A percentile compares a stretch with the other conserved stretches of the same genome.
phyloP scores from a whole-genome alignment of 2,797 vertebrate genomes.

The Urocyon cinereoargenteus region DNA sequence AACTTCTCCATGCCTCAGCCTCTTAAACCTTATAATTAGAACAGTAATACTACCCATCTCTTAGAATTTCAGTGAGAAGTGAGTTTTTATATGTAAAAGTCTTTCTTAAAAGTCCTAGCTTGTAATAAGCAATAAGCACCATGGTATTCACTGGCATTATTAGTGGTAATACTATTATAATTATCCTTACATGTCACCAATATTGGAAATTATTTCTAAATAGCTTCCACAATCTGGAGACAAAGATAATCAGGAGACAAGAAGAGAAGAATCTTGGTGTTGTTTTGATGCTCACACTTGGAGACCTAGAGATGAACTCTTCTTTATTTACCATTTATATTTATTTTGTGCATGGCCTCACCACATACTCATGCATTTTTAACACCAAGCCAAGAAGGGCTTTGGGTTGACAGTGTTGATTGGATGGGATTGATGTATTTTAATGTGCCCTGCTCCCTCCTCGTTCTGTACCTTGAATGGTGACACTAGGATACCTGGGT shows the following conservation, averaged over 20 bases:
- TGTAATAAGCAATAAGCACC: neutral
- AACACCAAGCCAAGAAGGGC: neutral
- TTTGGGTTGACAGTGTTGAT: neutral
- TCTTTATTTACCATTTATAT: neutral
- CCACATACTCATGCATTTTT: neutral
- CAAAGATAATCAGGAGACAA: neutral
- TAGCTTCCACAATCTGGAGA: neutral
- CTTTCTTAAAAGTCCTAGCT: neutral
- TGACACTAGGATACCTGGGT: too few relatives aligned
- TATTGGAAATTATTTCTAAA: neutral
- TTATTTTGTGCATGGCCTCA: neutral
- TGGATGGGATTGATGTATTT: neutral
- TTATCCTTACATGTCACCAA: neutral
- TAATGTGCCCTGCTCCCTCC: rapidly evolving
- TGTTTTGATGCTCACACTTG: neutral
- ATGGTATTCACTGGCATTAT: neutral
- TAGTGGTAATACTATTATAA: neutral
- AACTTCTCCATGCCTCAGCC: neutral
- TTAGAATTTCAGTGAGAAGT: neutral
- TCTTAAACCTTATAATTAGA: neutral
- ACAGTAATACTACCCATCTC: neutral
- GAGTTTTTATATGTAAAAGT: neutral
- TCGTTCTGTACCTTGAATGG: neutral
- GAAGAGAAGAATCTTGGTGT: neutral
- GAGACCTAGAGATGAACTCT: neutral